Evolutionary conservation across 2,113 vertebrate species (phyloP).

Genomic region (Onychorhynchus coronatus): DNA sequence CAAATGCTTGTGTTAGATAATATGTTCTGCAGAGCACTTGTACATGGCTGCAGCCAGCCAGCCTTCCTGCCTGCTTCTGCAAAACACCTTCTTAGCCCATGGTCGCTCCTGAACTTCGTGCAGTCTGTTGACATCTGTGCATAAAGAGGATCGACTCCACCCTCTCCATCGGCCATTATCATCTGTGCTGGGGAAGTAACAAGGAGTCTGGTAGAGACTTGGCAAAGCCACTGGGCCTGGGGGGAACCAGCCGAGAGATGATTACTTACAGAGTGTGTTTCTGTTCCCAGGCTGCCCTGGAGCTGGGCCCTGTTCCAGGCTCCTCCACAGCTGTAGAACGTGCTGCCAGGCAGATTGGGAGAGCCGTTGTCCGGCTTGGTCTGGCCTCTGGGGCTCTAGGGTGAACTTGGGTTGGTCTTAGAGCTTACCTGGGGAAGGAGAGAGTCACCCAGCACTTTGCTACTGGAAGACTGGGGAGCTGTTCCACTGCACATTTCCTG

Average conservation of each 20-base stretch:
- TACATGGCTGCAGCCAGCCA: background rate
- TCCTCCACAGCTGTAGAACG: background rate
- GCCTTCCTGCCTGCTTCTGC: background rate
- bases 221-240: background rate
- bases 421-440: background rate
- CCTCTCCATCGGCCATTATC: background rate
- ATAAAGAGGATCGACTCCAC: background rate
- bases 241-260: background rate
- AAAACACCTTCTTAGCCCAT: background rate
- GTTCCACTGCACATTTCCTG: background rate
- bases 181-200: background rate
- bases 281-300: slow-evolving; percentile 20
- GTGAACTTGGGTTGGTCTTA: background rate
- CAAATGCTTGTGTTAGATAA: background rate
- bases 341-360: background rate
- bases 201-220: background rate
- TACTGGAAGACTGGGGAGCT: background rate
- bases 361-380: rapidly evolving
- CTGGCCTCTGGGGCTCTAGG: background rate
- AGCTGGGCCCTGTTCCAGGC: slow-evolving; percentile 16
- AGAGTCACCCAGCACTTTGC: background rate
- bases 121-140: background rate
- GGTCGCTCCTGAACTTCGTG: background rate
- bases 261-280: slow-evolving; percentile 15
- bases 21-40: background rate